Evolutionary conservation across 1,140 invertebrate genomes (phyloP), one percentile per base, ranked within the genome.

Genomic region (Batillaria attramentaria): DNA sequence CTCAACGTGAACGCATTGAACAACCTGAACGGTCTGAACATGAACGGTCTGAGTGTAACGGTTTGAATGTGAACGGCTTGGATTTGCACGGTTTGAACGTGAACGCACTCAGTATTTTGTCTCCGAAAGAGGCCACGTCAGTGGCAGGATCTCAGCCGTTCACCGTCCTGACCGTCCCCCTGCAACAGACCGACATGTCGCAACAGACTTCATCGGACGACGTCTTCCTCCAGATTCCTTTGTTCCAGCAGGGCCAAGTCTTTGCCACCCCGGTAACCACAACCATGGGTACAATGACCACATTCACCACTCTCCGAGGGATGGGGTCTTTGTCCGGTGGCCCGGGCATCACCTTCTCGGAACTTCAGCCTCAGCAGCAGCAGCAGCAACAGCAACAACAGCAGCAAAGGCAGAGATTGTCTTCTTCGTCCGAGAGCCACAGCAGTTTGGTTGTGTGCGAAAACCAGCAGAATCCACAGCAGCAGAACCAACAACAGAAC

Each of bases 211-310:
- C 57, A 50, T 28, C 6, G 0, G 73, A 75, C 37, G 73, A 75
- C 54, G 54, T 75, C 39, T 75, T 75, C n/a, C 50, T 75, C 28
- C 73, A 20, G 57, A 75, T 16, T 65, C 73, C n/a, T 54, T 28
- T 16, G 68, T 31, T n/a, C 35, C 57, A n/a, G 10, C 24, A 39
- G 33, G 18, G 24, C 37, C 24, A 50, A 8, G 5, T 42, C 41
- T 24, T 68, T 6, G 35, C 43, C 31, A 39, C 42, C 50, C 39
- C 20, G 37, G 73, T 50, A 10, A 75, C 57, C 10, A 39, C 42
- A 8, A 42, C 73, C n/a, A 41, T 54, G 35, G 73, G 73, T 1
- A 65, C 33, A 33, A 41, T 75, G 6, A 54, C 42, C 33, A 75
- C 73, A 6, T 54, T 75, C 31, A 75, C 73, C 35, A 75, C 54